A percentile compares a stretch with the other conserved stretches of the same genome.
phyloP scores from a whole-genome alignment of 2,797 vertebrate species.

The Carduelis carduelis region DNA sequence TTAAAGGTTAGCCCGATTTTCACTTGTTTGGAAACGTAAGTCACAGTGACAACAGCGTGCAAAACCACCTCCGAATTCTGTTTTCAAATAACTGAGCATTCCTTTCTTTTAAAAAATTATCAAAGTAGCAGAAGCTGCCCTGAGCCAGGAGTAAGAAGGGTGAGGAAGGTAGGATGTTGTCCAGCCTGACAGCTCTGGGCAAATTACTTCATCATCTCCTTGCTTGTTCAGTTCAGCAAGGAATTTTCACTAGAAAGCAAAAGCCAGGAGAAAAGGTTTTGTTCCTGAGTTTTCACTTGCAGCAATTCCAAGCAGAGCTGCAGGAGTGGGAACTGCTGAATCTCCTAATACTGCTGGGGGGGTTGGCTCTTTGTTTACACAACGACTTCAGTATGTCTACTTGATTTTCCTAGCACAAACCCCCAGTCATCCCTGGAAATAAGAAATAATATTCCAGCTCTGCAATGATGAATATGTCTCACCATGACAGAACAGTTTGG shows the following conservation, averaged over 20 bases:
- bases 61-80: background rate
- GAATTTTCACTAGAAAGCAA: background rate
- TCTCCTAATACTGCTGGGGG: background rate
- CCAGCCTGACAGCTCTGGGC: background rate
- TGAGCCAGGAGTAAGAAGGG: background rate
- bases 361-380: background rate
- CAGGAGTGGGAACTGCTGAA: background rate
- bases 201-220: constrained; percentile 11
- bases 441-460: background rate
- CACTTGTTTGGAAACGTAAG: constrained; percentile 5
- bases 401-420: background rate
- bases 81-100: background rate
- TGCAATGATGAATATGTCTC: background rate
- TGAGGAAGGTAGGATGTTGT: background rate
- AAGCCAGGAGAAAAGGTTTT: background rate
- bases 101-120: background rate
- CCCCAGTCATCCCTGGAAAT: background rate
- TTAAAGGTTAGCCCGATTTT: constrained; percentile 41
- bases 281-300: background rate
- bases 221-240: background rate
- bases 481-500: background rate
- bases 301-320: background rate
- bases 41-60: background rate
- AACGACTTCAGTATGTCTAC: background rate
- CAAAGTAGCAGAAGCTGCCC: background rate